Evolutionary conservation across 2,888 invertebrate genomes (phyloP).

Genomic region (Cyrtodaria siliqua): DNA sequence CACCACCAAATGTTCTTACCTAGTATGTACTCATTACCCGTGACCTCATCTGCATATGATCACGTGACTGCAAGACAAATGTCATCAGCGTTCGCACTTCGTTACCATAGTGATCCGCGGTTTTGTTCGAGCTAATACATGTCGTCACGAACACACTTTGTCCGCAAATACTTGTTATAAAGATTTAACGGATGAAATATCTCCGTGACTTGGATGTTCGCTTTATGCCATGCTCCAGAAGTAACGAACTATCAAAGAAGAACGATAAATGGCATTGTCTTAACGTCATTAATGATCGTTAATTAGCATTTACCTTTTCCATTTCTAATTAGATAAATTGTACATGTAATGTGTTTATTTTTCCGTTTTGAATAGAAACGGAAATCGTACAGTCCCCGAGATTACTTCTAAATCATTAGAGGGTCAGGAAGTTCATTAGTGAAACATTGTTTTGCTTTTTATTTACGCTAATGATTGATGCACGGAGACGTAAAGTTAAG

Average conservation of each 20-base stretch:
- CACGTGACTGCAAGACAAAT: conserved; percentile 53
- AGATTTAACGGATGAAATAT: conserved; percentile 36
- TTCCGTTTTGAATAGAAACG: conserved; percentile 55
- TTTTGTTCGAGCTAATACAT: conserved; percentile 46
- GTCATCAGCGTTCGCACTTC: conserved; percentile 53
- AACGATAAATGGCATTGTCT: conserved; percentile 29
- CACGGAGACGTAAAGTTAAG: too few species aligned
- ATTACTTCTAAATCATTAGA: conserved; percentile 21
- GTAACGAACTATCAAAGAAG: conserved; percentile 12
- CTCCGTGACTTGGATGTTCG: conserved; percentile 38
- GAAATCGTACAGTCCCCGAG: conserved; percentile 43
- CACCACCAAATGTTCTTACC: conserved; percentile 57
- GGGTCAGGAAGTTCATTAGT: conserved; percentile 31
- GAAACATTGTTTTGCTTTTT: conserved; percentile 34
- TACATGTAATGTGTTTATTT: conserved; percentile 58
- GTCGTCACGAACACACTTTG: not conserved
- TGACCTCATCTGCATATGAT: conserved; percentile 46
- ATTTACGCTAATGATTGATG: not conserved
- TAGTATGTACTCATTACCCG: conserved; percentile 45
- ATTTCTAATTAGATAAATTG: conserved; percentile 48
- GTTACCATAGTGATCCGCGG: conserved; percentile 54
- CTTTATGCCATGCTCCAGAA: conserved; percentile 30
- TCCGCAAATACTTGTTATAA: not conserved
- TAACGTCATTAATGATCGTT: conserved; percentile 26
- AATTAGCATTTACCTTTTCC: conserved; percentile 45